Base-by-base conservation (phyloP, 2,888 invertebrate genomes). In the Camponotus fellah region DNA sequence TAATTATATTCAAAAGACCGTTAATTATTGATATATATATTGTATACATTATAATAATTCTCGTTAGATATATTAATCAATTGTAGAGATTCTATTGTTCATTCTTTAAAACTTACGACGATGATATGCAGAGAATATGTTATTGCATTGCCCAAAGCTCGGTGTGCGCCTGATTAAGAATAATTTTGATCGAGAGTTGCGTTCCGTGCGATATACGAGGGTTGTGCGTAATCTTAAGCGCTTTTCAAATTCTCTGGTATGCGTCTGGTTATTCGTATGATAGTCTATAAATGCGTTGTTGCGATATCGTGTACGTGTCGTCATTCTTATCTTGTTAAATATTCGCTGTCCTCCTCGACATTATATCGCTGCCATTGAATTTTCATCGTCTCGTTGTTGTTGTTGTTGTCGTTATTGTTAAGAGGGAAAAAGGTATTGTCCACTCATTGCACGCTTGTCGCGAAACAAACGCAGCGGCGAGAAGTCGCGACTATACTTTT, bases 331-430 rank as follows among this genome's bases (percentile, higher is more conserved):
- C 80, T 84, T 81, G 86, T 90, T 89, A 85, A 79, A 87, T 80
- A 82, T 60, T 83, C 80, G 85, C 87, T 89, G 85, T 90, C 72
- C 82, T 87, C 65, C 81, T 81, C 72, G 65, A 81, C 85, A 86
- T 72, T 74, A 65, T 71, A 80, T 82, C 74, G 87, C 82, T 84
- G 84, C 83, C 86, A 80, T 82, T 76, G 82, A 72, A 84, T 83
- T 81, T 71, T 84, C 86, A 88, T 88, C 81, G 68, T 53, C 72
- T 90, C 84, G 84, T 86, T 85, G 87, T 90, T 87, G 85, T 90
- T 90, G 90, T 87, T 89, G 88, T 88, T 89, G 85, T 85, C 88
- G 88, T 88, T 89, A 88, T 89, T 89, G 89, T 88, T 89, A 87
- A 83, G 60, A 21, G 60, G 34, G 32, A 80, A 80, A 53, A 53